Percentiles rank a stretch among this genome's conserved stretches.
Evolutionary conservation across 2,113 vertebrate genomes (phyloP).

Genomic region (Coptodon rendalli): DNA sequence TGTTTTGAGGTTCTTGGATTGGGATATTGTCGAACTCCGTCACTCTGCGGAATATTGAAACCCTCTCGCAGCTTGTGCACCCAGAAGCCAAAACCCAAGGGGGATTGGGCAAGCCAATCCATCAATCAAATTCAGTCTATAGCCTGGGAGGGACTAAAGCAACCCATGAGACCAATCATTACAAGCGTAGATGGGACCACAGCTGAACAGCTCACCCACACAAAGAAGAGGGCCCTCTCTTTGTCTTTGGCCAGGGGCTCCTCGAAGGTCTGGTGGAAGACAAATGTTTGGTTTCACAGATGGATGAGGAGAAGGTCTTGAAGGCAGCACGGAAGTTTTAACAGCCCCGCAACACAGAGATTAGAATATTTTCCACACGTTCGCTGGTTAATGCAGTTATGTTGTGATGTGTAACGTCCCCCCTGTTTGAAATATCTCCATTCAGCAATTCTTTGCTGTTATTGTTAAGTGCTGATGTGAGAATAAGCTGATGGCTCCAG

Average conservation of each 20-base stretch:
- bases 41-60: constrained; percentile 14
- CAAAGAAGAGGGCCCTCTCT: constrained; percentile 62
- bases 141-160: constrained; percentile 59
- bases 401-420: neutral
- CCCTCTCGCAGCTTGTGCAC: neutral
- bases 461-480: constrained; percentile 2
- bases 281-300: constrained; percentile 37
- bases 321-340: neutral
- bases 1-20: neutral
- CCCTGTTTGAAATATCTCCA: neutral
- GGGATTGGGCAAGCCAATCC: constrained; percentile 53
- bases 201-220: constrained; percentile 57
- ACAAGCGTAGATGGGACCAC: constrained; percentile 52
- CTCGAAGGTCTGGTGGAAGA: constrained; percentile 31
- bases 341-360: neutral
- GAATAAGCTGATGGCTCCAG: neutral
- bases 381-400: neutral
- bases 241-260: constrained; percentile 54
- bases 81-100: constrained; percentile 16
- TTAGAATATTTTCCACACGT: neutral
- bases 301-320: neutral
- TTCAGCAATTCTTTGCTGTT: neutral
- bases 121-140: constrained; percentile 59
- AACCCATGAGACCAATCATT: constrained; percentile 54
- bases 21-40: neutral